phyloP scores from a whole-genome alignment of 2,888 invertebrate species.

The Dioctria rufipes region DNA sequence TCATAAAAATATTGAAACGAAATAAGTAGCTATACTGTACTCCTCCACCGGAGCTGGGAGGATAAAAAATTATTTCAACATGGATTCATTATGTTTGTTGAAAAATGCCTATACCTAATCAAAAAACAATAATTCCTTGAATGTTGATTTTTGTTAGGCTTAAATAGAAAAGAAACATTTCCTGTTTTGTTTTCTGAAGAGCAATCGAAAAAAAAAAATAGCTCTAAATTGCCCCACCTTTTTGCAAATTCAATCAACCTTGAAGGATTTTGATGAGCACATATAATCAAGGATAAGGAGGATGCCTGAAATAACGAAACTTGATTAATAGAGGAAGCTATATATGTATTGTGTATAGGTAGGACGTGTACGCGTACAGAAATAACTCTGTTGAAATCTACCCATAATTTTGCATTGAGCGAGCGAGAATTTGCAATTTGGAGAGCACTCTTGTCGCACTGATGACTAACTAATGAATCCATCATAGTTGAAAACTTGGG shows the following conservation, averaged over 20 bases:
- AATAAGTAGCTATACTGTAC: neutral
- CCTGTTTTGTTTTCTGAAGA: no score
- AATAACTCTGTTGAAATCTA: neutral
- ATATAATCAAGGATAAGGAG: conserved; percentile 8
- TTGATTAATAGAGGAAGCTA: conserved; percentile 29
- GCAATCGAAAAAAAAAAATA: no score
- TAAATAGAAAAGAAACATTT: neutral
- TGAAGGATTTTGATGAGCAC: conserved; percentile 20
- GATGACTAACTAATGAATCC: conserved; percentile 42
- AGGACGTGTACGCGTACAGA: neutral
- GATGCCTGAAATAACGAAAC: conserved; percentile 17
- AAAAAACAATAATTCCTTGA: neutral
- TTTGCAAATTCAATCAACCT: neutral
- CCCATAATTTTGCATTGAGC: neutral
- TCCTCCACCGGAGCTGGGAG: neutral
- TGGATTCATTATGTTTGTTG: conserved; percentile 30
- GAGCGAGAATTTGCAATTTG: neutral
- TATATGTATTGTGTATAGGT: neutral
- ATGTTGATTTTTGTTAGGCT: conserved; percentile 31
- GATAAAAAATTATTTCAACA: neutral
- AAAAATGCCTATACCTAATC: neutral
- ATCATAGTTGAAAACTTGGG: conserved; percentile 28
- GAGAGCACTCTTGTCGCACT: conserved; percentile 29
- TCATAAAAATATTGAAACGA: neutral
- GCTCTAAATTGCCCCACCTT: no score